phyloP scores from a whole-genome alignment of 2,113 vertebrate species.

The Bolborhynchus lineola region DNA sequence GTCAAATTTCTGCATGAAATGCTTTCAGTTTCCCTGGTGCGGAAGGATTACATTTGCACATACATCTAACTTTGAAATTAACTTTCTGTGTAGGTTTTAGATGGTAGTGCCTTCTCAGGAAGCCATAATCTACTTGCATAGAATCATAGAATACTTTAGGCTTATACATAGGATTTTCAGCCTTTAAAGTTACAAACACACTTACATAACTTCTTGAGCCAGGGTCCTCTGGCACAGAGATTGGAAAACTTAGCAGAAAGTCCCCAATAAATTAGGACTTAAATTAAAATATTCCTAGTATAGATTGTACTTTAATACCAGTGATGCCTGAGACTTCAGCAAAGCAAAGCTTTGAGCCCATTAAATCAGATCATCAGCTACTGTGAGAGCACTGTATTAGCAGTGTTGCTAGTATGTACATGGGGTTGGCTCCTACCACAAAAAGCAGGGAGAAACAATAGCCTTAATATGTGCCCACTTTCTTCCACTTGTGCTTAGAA shows the following conservation, averaged over 20 bases:
- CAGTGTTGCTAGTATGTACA: neutral
- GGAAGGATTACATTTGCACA: neutral
- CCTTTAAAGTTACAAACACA: neutral
- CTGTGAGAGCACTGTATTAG: neutral
- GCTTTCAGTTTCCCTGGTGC: neutral
- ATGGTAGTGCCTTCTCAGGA: neutral
- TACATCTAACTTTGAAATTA: neutral
- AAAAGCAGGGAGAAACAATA: neutral
- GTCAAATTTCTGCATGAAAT: neutral
- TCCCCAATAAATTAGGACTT: neutral
- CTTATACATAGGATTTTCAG: neutral
- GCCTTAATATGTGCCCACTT: neutral
- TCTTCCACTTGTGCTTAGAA: neutral
- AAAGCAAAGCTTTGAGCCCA: neutral
- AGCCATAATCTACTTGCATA: neutral
- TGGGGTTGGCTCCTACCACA: neutral
- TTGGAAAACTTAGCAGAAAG: neutral
- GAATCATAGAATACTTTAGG: neutral
- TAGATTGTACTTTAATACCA: neutral
- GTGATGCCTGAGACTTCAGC: neutral
- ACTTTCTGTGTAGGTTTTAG: neutral
- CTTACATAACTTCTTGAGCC: neutral
- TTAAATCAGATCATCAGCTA: neutral
- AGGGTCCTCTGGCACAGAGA: neutral
- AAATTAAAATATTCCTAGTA: neutral